Percentiles rank a stretch among this genome's conserved stretches.
Conservation (phyloP, 1,140 invertebrate genomes). For the Drosophila sp. region DNA sequence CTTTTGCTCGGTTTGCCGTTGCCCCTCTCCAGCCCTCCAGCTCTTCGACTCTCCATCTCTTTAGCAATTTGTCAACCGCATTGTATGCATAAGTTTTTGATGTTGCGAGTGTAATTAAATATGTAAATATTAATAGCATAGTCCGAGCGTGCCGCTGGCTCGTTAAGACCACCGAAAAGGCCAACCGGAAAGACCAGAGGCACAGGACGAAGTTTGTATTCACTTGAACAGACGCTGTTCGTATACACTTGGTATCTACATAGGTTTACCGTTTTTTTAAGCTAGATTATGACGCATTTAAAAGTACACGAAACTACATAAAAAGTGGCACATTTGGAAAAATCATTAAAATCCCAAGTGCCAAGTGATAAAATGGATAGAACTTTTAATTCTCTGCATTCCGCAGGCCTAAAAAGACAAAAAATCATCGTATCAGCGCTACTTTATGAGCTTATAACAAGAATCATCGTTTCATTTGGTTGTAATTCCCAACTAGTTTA, state of each 20-base stretch:
- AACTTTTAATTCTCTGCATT: no score
- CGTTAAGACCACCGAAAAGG: constrained; percentile 11
- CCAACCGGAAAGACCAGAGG: neutral
- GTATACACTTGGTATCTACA: neutral
- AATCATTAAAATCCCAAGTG: no score
- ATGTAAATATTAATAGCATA: constrained; percentile 55
- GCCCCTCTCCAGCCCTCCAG: constrained; percentile 1
- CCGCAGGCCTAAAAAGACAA: no score
- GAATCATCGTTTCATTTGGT: no score
- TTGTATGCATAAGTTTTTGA: constrained; percentile 34
- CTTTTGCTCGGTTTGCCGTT: constrained; percentile 23
- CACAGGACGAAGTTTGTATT: neutral
- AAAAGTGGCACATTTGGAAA: no score
- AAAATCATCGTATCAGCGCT: no score
- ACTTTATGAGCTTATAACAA: no score
- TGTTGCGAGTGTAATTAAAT: constrained; percentile 48
- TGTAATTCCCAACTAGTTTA: no score
- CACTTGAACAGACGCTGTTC: neutral
- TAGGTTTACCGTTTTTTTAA: no score
- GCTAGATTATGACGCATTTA: no score
- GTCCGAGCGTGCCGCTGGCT: constrained; percentile 30
- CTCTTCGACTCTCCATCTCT: constrained; percentile 24
- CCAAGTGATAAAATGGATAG: no score
- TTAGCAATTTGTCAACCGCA: constrained; percentile 54
- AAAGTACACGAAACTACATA: no score